Evolutionary conservation across 1,140 invertebrate species (phyloP).

Genomic region (Panagrolaimus sp.): DNA sequence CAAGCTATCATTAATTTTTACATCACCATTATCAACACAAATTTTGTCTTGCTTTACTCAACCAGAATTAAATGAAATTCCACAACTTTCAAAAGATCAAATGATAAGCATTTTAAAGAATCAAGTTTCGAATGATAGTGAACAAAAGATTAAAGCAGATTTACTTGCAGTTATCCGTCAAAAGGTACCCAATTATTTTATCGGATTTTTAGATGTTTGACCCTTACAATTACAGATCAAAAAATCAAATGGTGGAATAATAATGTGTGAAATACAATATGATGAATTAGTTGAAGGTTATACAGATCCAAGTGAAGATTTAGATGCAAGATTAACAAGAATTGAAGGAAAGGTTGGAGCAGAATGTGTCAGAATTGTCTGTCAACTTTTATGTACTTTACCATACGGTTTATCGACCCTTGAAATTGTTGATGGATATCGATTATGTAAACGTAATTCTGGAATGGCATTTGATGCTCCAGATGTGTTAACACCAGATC

Average conservation of each 20-base stretch:
- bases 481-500: conserved; percentile 37
- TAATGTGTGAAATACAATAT: conserved; percentile 30
- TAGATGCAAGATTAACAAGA: conserved; percentile 29
- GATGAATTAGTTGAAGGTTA: conserved; percentile 32
- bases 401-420: conserved; percentile 36
- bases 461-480: conserved; percentile 42
- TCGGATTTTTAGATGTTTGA: no score
- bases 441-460: conserved; percentile 34
- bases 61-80: conserved; percentile 33
- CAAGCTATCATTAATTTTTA: conserved; percentile 35
- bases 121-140: conserved; percentile 3
- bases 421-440: conserved; percentile 38
- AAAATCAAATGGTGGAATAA: conserved; percentile 14
- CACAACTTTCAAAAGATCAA: conserved; percentile 27
- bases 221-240: conserved; percentile 22
- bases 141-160: neutral
- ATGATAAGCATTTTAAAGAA: conserved; percentile 31
- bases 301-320: conserved; percentile 17
- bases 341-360: conserved; percentile 35
- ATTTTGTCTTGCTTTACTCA: conserved; percentile 31
- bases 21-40: conserved; percentile 25
- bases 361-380: conserved; percentile 38
- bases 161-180: neutral
- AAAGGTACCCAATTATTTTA: neutral
- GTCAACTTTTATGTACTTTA: conserved; percentile 39